A percentile compares a stretch with the other conserved stretches of the same genome.
Evolutionary conservation across 2,797 vertebrate species (phyloP).

Genomic region (Danio choprae): DNA sequence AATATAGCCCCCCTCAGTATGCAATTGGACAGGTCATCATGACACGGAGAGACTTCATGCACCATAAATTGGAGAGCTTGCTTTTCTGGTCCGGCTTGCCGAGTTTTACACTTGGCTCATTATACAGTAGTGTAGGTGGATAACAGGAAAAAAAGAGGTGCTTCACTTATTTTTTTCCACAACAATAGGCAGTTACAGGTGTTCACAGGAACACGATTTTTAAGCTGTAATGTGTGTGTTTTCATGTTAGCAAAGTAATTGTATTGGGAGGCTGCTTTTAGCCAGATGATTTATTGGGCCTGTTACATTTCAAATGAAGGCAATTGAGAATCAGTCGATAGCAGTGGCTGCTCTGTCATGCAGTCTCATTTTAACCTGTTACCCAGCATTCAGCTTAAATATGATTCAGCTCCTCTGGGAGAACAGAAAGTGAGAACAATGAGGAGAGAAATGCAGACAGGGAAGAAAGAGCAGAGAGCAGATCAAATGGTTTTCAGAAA

Average conservation of each 20-base stretch:
- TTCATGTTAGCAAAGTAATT: not conserved
- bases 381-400: constrained; percentile 44
- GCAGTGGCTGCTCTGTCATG: constrained; percentile 48
- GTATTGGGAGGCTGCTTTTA: constrained; percentile 8
- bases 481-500: constrained; percentile 2
- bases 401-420: constrained; percentile 51
- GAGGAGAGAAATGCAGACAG: constrained; percentile 11
- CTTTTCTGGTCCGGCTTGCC: not conserved
- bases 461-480: not conserved
- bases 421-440: constrained; percentile 9
- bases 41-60: constrained; percentile 4
- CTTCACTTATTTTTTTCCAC: constrained; percentile 10
- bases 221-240: not conserved
- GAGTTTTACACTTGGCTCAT: not conserved
- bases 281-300: constrained; percentile 46
- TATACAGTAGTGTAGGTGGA: constrained; percentile 5
- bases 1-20: not conserved
- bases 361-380: constrained; percentile 41
- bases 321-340: constrained; percentile 45
- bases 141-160: not conserved
- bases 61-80: not conserved
- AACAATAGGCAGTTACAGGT: not conserved
- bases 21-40: constrained; percentile 1
- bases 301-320: constrained; percentile 47
- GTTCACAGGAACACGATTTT: not conserved